These are phyloP conservation scores for Rhinophrynus dorsalis DNA, from an alignment of 2,797 vertebrate species.

Conservation along the genomic window DNA sequence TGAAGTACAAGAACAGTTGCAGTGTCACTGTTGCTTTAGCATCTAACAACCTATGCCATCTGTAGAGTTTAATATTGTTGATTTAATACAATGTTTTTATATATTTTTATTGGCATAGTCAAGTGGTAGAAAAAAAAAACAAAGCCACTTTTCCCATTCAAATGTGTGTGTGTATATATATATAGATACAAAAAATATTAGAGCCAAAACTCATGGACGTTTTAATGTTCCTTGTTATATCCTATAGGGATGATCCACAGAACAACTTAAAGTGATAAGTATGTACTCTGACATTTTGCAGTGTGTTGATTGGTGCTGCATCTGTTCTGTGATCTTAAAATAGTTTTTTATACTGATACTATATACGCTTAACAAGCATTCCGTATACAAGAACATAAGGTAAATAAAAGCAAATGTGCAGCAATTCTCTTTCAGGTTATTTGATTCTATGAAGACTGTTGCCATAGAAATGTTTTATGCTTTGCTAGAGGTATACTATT, in stretches of 20 bases:
- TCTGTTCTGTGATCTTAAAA: neutral
- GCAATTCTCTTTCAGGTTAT: slow-evolving; percentile 2
- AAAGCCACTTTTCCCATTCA: no score
- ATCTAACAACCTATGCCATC: no score
- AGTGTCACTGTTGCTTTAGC: no score
- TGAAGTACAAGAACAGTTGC: no score
- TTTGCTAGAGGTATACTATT: slow-evolving; percentile 19
- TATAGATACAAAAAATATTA: neutral
- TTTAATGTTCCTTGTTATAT: no score
- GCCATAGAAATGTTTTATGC: slow-evolving; percentile 36
- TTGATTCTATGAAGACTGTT: slow-evolving; percentile 21
- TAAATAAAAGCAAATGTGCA: neutral
- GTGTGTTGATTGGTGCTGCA: neutral
- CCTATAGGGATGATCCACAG: neutral
- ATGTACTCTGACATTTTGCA: neutral
- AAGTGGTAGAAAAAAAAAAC: no score
- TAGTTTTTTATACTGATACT: neutral
- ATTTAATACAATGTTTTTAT: no score
- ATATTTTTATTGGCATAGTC: no score
- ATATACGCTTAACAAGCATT: neutral
- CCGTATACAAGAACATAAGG: neutral
- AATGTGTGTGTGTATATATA: no score
- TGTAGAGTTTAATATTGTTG: no score
- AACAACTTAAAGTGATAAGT: neutral
- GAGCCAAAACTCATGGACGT: neutral